Conservation (phyloP, 2,888 invertebrate genomes). For the Camponotus fellah region DNA sequence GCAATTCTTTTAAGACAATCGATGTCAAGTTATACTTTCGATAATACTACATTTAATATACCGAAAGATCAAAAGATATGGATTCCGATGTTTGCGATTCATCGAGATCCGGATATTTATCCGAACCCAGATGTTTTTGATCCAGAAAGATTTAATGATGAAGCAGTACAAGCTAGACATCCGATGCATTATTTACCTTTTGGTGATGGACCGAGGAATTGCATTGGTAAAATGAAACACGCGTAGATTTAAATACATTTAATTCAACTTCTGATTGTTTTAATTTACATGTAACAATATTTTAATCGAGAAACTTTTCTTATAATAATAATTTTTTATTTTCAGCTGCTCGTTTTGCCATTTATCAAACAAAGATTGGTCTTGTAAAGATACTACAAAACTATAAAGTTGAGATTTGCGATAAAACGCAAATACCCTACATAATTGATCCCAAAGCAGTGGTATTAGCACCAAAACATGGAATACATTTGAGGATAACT, state of each 20-base stretch:
- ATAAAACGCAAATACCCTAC: slow-evolving; percentile 28
- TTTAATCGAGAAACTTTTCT: neutral
- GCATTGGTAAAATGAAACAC: slow-evolving; percentile 73
- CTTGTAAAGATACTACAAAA: slow-evolving; percentile 26
- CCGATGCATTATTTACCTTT: slow-evolving; percentile 73
- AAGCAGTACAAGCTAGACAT: slow-evolving; percentile 69
- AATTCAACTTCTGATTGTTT: neutral
- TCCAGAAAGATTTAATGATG: slow-evolving; percentile 77
- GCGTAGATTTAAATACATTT: neutral
- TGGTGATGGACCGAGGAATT: slow-evolving; percentile 77
- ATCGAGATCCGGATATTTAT: slow-evolving; percentile 77
- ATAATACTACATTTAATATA: slow-evolving; percentile 69
- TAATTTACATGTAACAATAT: neutral
- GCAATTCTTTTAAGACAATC: slow-evolving; percentile 69
- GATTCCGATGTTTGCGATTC: slow-evolving; percentile 76
- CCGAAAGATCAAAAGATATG: slow-evolving; percentile 68
- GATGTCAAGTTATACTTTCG: slow-evolving; percentile 71
- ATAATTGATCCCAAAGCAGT: neutral
- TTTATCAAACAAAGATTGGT: slow-evolving; percentile 18
- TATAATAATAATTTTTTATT: neutral
- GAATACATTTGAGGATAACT: slow-evolving; percentile 20
- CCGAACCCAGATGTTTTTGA: slow-evolving; percentile 75
- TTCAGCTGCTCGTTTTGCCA: slow-evolving; percentile 25
- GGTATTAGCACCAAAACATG: neutral
- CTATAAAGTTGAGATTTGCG: slow-evolving; percentile 19